A percentile compares a stretch with the other conserved stretches of the same genome.
phyloP scores from a whole-genome alignment of 2,888 invertebrate genomes.

The Muscina levida region DNA sequence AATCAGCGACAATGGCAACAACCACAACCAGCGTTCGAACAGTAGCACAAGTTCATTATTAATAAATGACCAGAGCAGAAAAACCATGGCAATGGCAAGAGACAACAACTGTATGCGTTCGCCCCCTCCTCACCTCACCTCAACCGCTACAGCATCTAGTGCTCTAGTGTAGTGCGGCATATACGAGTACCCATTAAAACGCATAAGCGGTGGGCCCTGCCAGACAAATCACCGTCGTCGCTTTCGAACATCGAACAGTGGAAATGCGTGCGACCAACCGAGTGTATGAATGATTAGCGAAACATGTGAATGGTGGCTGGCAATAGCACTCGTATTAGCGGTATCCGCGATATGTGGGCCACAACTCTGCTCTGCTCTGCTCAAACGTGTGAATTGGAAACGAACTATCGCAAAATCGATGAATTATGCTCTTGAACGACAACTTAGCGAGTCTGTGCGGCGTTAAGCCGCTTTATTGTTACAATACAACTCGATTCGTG shows the following conservation, averaged over 20 bases:
- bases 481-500: background rate
- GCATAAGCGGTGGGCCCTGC: constrained; percentile 27
- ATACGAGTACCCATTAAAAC: constrained; percentile 14
- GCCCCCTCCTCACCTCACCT: constrained; percentile 23
- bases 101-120: constrained; percentile 43
- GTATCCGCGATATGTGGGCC: constrained; percentile 22
- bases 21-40: constrained; percentile 50
- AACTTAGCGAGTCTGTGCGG: constrained; percentile 49
- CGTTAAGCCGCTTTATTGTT: constrained; percentile 30
- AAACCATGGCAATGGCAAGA: constrained; percentile 64
- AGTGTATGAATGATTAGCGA: background rate
- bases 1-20: constrained; percentile 50
- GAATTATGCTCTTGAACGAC: constrained; percentile 33
- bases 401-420: constrained; percentile 16
- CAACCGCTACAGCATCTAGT: constrained; percentile 46
- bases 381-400: constrained; percentile 41
- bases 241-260: background rate
- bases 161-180: background rate
- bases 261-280: background rate
- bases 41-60: constrained; percentile 66
- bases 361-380: constrained; percentile 1
- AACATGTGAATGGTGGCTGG: background rate
- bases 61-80: constrained; percentile 57
- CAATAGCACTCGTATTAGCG: background rate
- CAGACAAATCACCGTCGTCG: constrained; percentile 24